Evolutionary conservation across 1,140 invertebrate genomes (phyloP).

Genomic region (Zaprionus kolodkinae): DNA sequence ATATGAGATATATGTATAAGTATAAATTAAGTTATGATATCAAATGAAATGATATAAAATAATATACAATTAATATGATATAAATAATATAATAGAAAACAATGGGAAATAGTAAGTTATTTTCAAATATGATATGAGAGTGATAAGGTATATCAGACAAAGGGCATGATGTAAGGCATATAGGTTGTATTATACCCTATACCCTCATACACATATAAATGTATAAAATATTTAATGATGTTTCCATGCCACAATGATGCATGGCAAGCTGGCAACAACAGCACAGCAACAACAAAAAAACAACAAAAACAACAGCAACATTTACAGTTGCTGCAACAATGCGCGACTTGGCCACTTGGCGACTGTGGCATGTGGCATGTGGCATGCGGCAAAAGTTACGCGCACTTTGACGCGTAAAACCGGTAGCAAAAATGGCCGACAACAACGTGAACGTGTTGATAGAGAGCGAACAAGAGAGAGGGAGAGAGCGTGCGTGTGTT

Average conservation of each 20-base stretch:
- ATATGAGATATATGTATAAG: not conserved
- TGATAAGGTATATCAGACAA: too few relatives aligned
- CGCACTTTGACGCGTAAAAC: slow-evolving; percentile 79
- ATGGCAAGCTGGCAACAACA: slow-evolving; percentile 8
- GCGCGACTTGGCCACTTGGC: slow-evolving; percentile 29
- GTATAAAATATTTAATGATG: not conserved
- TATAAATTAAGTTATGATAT: too few relatives aligned
- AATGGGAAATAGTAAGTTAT: too few relatives aligned
- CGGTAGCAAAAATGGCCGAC: slow-evolving; percentile 75
- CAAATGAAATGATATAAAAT: not conserved
- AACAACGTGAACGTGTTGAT: slow-evolving; percentile 30
- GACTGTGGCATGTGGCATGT: slow-evolving; percentile 65
- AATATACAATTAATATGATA: not conserved
- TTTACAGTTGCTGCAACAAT: slow-evolving; percentile 41
- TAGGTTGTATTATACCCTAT: too few relatives aligned
- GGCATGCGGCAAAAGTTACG: slow-evolving; percentile 79
- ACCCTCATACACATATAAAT: too few relatives aligned
- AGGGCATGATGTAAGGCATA: too few relatives aligned
- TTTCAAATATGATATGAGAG: too few relatives aligned
- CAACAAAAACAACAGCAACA: slow-evolving; percentile 15
- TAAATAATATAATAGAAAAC: too few relatives aligned
- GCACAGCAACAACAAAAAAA: slow-evolving; percentile 21
- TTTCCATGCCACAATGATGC: not conserved
- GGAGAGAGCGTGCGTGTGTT: slow-evolving; percentile 65
- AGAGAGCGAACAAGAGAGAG: slow-evolving; percentile 42